Percentiles rank a stretch among this genome's conserved stretches.
phyloP scores from a whole-genome alignment of 2,888 invertebrate genomes.

The Phaonia tiefii region DNA sequence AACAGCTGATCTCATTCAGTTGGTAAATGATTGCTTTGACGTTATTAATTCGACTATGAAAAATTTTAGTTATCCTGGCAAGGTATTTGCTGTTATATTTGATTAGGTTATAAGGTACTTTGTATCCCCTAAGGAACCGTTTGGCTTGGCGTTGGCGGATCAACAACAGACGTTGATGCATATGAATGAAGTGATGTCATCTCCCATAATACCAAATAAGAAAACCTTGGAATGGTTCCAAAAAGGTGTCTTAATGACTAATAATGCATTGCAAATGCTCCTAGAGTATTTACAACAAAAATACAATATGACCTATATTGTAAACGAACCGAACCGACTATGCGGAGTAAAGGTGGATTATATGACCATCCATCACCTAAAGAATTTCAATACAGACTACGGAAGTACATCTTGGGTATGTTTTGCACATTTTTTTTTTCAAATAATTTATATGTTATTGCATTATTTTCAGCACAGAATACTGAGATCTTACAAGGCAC shows the following conservation, averaged over 20 bases:
- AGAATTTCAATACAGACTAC: conserved; percentile 39
- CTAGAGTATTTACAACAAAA: not conserved
- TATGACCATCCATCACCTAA: conserved; percentile 52
- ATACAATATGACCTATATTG: conserved; percentile 21
- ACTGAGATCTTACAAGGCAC: too few species aligned
- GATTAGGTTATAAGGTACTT: not conserved
- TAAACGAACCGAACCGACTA: not conserved
- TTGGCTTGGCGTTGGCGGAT: not conserved
- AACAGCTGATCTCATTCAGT: conserved; percentile 58
- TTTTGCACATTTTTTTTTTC: not conserved
- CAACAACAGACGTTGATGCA: not conserved
- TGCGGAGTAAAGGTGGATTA: conserved; percentile 49
- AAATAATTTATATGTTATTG: too few species aligned
- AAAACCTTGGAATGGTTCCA: conserved; percentile 43
- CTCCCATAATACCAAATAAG: conserved; percentile 44
- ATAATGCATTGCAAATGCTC: conserved; percentile 38
- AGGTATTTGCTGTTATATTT: not conserved
- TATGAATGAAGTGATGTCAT: conserved; percentile 40
- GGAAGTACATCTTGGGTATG: conserved; percentile 46
- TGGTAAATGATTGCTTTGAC: conserved; percentile 66
- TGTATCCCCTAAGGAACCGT: conserved; percentile 5
- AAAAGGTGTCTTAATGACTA: conserved; percentile 53
- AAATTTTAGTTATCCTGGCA: conserved; percentile 24
- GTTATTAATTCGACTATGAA: conserved; percentile 54
- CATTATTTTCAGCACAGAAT: too few species aligned